Evolutionary conservation across 2,113 vertebrate species (phyloP).

Genomic region (Chionodraco myersi): DNA sequence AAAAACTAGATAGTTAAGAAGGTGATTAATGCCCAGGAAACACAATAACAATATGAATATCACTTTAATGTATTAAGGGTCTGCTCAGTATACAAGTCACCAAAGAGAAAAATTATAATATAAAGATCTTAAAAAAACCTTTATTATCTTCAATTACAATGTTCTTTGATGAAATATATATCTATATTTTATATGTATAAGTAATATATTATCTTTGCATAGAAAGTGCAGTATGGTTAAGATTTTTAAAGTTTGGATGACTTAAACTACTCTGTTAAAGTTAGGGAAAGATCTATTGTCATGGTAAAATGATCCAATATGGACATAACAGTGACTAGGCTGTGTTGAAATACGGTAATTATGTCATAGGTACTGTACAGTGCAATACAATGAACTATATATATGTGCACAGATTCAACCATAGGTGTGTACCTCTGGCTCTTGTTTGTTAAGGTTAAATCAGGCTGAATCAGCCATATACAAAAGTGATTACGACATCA

Average conservation of each 20-base stretch:
- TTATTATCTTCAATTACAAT: background rate
- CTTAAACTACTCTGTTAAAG: no score
- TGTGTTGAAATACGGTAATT: background rate
- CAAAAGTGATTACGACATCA: background rate
- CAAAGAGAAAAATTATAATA: background rate
- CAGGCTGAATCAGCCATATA: background rate
- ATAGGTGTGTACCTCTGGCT: background rate
- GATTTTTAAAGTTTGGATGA: background rate
- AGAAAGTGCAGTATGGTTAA: background rate
- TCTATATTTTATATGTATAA: no score
- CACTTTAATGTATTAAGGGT: background rate
- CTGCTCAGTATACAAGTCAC: background rate
- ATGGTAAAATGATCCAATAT: background rate
- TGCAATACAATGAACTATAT: background rate
- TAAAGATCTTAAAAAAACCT: background rate
- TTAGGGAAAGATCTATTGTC: background rate
- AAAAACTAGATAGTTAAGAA: background rate
- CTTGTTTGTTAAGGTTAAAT: background rate
- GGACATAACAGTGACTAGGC: background rate
- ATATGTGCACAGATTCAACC: background rate
- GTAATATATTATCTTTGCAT: background rate
- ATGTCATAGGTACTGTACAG: background rate
- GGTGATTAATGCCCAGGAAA: background rate
- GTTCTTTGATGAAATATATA: background rate
- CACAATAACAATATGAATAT: background rate